Evolutionary conservation across 2,113 vertebrate genomes (phyloP).

Genomic region (Pomatostomus ruficeps): DNA sequence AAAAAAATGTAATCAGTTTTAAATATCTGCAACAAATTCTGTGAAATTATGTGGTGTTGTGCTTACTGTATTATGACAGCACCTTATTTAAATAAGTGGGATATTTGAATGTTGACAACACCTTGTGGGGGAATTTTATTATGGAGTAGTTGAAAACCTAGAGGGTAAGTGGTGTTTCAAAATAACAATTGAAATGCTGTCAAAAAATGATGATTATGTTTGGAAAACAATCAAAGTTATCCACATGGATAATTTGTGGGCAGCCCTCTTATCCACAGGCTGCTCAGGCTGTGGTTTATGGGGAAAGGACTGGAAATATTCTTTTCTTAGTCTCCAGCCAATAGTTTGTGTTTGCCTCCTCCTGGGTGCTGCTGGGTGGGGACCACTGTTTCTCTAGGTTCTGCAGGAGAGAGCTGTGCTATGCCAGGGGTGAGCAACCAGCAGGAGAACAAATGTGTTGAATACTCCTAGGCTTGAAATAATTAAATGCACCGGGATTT

Average conservation of each 20-base stretch:
- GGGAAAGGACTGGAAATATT: background rate
- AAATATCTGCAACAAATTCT: background rate
- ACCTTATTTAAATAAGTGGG: background rate
- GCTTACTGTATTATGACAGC: background rate
- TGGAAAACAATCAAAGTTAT: background rate
- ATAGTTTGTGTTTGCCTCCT: background rate
- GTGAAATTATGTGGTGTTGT: background rate
- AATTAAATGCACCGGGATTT: background rate
- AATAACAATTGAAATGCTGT: background rate
- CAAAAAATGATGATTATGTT: fast-evolving
- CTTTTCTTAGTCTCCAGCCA: background rate
- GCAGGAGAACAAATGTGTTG: background rate
- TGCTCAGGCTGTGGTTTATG: background rate
- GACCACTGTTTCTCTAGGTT: background rate
- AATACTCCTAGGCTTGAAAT: background rate
- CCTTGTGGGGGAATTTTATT: background rate
- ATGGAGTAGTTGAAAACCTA: background rate
- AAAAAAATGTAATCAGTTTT: background rate
- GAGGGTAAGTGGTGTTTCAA: background rate
- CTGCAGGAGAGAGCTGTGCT: background rate
- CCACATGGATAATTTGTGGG: background rate
- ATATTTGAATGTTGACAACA: background rate
- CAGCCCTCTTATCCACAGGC: background rate
- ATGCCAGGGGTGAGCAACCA: background rate
- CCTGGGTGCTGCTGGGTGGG: background rate